Conservation (phyloP, 2,797 vertebrate genomes). For the Sebastiscus albofasciatus region DNA sequence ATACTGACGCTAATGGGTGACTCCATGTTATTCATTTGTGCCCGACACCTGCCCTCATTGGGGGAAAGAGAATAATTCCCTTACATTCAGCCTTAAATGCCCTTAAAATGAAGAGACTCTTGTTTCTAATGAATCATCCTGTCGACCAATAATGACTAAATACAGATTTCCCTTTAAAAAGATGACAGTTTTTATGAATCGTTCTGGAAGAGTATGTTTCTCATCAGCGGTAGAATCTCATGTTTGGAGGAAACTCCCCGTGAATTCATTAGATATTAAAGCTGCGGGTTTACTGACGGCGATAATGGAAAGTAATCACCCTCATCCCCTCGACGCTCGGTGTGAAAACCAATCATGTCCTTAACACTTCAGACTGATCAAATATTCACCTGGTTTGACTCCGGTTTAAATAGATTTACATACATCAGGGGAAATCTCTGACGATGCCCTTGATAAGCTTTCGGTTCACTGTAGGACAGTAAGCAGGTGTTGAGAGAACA, state of each 20-base stretch:
- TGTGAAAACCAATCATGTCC: neutral
- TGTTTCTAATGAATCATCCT: neutral
- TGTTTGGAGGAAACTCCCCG: neutral
- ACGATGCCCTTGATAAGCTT: neutral
- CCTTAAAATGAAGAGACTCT: neutral
- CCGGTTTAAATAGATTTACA: slow-evolving; percentile 17
- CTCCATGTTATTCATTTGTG: too few relatives aligned
- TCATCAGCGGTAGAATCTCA: neutral
- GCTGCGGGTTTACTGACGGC: neutral
- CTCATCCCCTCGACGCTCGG: neutral
- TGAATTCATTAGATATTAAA: neutral
- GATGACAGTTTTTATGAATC: neutral
- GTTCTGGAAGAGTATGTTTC: neutral
- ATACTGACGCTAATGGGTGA: too few relatives aligned
- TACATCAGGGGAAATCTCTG: neutral
- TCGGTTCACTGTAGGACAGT: neutral
- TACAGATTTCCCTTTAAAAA: neutral
- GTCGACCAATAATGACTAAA: neutral
- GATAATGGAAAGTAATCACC: neutral
- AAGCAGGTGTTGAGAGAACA: neutral
- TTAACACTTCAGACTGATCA: neutral
- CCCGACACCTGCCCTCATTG: neutral
- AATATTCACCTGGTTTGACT: neutral
- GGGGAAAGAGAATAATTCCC: neutral
- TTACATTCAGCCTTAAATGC: neutral